Evolutionary conservation across 2,888 invertebrate genomes (phyloP).

Genomic region (Cryptocephalus primarius): DNA sequence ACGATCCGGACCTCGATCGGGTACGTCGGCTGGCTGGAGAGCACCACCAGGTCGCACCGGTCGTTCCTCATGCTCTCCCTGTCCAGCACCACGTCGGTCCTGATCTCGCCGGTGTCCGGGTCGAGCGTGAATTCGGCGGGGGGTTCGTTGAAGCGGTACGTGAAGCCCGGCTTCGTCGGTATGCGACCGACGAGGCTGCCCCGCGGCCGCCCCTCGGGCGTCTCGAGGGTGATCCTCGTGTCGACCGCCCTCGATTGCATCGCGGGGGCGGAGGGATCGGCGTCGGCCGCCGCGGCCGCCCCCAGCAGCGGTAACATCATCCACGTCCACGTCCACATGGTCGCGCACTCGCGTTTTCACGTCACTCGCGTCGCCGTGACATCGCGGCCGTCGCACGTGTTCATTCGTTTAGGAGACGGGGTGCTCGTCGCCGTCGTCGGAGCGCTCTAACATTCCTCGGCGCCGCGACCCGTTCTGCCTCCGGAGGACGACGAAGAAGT

Average conservation of each 20-base stretch:
- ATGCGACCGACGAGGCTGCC: constrained; percentile 81
- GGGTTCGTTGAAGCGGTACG: constrained; percentile 87
- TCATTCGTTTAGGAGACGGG: not conserved
- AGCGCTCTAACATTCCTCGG: constrained; percentile 37
- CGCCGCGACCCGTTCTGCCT: constrained; percentile 37
- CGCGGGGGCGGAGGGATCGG: constrained; percentile 7
- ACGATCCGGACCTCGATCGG: constrained; percentile 85
- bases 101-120: constrained; percentile 72
- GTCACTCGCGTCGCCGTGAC: not conserved
- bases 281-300: constrained; percentile 20
- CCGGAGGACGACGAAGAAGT: constrained; percentile 20
- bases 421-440: constrained; percentile 21
- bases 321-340: not conserved
- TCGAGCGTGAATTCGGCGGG: constrained; percentile 80
- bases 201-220: constrained; percentile 73
- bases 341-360: not conserved
- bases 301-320: constrained; percentile 13
- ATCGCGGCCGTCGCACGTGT: not conserved
- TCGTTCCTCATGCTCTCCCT: constrained; percentile 69
- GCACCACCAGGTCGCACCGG: constrained; percentile 80
- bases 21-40: constrained; percentile 85
- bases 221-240: constrained; percentile 74
- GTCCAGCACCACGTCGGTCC: constrained; percentile 72
- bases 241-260: constrained; percentile 86
- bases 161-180: constrained; percentile 76